Evolutionary conservation across 2,888 invertebrate genomes (phyloP), one percentile per base, ranked within the genome.

Genomic region (Synergus gifuensis): DNA sequence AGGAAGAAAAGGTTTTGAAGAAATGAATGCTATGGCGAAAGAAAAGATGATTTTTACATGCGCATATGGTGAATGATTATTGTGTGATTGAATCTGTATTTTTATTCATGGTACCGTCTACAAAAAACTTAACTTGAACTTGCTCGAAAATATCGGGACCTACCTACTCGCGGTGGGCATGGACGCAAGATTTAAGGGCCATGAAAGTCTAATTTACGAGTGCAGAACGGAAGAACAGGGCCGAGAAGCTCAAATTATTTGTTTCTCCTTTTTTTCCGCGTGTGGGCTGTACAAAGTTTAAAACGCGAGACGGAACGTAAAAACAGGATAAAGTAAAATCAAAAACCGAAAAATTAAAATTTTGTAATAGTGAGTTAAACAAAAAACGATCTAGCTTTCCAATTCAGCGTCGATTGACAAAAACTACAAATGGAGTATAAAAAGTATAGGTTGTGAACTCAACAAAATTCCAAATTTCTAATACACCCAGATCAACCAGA

Each of bases 191-290:
- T 84, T 84, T 84, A 83, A 83, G 83, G 81, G 81, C 77, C 76
- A 76, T 76, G 80, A 79, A 81, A 78, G 76, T 83, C 80, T 86
- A 83, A 85, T 84, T 85, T 84, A 86, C 83, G 85, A 85, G 83
- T 79, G 81, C 83, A 77, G 64, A 42, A 69, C 40, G 77, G 49
- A 16, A 54, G 73, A 73, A 54, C 73, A 73, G 16, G 36, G 12
- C 73, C 54, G n/a, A 49, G 36, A 36, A 73, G n/a, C 73, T n/a
- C 54, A 40, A 36, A 73, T 73, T 54, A 73, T 73, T 73, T 54
- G 54, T n/a, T 73, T 73, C 54, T 73, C 73, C n/a, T 49, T 73
- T 73, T 82, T 82, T 36, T n/a, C 67, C 44, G 62, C 49, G 22
- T 49, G n/a, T 14, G 14, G 2, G 36, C 49, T 73, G 73, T 54